Conservation (phyloP, 2,888 invertebrate species). For the Drosophila emarginata region DNA sequence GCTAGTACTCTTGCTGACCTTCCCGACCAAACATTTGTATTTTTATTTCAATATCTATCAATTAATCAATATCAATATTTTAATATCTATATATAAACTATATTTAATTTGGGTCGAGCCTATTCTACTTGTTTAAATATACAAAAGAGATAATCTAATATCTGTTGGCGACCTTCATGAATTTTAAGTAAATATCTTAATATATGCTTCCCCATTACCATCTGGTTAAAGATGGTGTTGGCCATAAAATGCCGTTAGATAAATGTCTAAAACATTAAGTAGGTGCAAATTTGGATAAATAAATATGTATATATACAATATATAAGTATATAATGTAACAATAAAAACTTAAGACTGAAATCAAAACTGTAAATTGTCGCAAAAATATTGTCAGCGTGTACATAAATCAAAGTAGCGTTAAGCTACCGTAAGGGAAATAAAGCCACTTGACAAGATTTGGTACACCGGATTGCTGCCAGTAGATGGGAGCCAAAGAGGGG, state of each 20-base stretch:
- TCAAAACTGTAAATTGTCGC: constrained; percentile 70
- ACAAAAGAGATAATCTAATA: background rate
- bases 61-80: background rate
- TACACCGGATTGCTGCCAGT: constrained; percentile 29
- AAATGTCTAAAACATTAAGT: constrained; percentile 34
- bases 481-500: background rate
- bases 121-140: background rate
- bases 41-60: background rate
- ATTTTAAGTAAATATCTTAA: background rate
- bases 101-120: background rate
- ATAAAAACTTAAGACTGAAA: constrained; percentile 54
- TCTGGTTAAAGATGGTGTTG: background rate
- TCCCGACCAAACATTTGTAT: too few relatives aligned
- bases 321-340: too few relatives aligned
- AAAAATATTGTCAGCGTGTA: constrained; percentile 58
- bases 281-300: constrained; percentile 60
- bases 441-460: constrained; percentile 44
- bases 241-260: constrained; percentile 24
- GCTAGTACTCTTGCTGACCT: too few relatives aligned
- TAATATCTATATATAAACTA: background rate
- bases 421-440: constrained; percentile 47
- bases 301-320: constrained; percentile 24
- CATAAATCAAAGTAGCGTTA: constrained; percentile 64
- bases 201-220: background rate
- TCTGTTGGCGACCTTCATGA: background rate